Evolutionary conservation across 2,113 vertebrate genomes (phyloP).

Genomic region (Ctenomys sociabilis): DNA sequence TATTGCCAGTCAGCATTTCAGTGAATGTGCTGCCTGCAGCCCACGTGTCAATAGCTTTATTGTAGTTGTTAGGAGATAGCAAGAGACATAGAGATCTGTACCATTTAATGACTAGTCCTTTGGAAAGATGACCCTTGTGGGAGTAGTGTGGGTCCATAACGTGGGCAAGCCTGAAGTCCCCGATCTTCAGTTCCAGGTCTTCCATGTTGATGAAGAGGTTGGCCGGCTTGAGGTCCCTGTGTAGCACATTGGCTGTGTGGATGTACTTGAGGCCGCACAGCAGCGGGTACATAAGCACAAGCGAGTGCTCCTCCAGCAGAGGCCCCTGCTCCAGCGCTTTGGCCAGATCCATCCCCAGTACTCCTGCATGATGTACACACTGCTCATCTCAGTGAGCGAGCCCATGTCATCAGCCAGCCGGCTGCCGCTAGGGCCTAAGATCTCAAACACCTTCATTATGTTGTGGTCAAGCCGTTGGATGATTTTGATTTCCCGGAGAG

Average conservation of each 20-base stretch:
- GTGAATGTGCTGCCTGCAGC: too few species aligned
- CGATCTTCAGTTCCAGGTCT: slow-evolving; percentile 99
- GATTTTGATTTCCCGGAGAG: slow-evolving; percentile 99
- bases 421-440: slow-evolving; percentile 95
- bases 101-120: too few species aligned
- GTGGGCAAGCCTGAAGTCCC: slow-evolving; percentile 98
- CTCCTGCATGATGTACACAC: slow-evolving; percentile 99
- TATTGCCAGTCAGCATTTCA: too few species aligned
- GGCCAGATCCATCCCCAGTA: slow-evolving; percentile 99
- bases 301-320: slow-evolving; percentile 96
- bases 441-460: slow-evolving; percentile 99
- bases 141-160: slow-evolving; percentile 99
- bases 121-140: slow-evolving; percentile 89
- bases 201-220: slow-evolving; percentile 99
- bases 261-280: slow-evolving; percentile 99
- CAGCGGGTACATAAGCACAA: slow-evolving; percentile 99
- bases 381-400: slow-evolving; percentile 97
- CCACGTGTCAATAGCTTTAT: too few species aligned
- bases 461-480: slow-evolving; percentile 99
- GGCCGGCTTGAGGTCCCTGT: slow-evolving; percentile 99
- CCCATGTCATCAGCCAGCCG: slow-evolving; percentile 94
- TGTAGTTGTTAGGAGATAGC: too few species aligned
- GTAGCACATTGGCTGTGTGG: slow-evolving; percentile 98
- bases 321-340: slow-evolving; percentile 97
- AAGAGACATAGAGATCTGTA: too few species aligned